Conservation (phyloP, 2,113 vertebrate species). For the Oceanodroma tethys region DNA sequence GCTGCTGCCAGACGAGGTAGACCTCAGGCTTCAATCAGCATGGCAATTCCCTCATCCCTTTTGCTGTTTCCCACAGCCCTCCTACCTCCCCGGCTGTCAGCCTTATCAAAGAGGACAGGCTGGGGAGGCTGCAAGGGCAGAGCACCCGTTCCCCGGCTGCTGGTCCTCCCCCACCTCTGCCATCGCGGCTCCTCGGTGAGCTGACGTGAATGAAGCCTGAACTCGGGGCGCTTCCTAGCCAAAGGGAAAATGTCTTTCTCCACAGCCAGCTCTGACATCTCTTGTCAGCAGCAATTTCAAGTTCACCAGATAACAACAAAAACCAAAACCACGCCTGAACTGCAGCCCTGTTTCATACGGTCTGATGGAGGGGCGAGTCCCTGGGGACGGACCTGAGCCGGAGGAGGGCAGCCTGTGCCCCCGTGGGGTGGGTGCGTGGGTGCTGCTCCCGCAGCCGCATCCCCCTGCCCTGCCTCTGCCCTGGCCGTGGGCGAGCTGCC, state of each 20-base stretch:
- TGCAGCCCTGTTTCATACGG: neutral
- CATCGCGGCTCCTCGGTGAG: neutral
- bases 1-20: neutral
- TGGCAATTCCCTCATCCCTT: neutral
- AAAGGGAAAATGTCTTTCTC: neutral
- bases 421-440: accelerated
- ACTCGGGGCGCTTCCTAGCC: neutral
- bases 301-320: neutral
- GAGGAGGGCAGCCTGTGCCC: neutral
- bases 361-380: neutral
- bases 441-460: neutral
- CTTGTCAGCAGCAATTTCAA: neutral
- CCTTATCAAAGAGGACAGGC: neutral
- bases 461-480: accelerated
- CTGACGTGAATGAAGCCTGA: neutral
- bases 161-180: neutral
- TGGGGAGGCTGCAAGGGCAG: neutral
- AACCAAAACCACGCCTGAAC: neutral
- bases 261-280: neutral
- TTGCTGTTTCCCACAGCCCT: neutral
- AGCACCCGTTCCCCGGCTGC: neutral
- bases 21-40: neutral
- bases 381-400: neutral
- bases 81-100: neutral
- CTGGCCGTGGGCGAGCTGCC: neutral